Evolutionary conservation across 2,797 vertebrate genomes (phyloP).

Genomic region (Falco naumanni): DNA sequence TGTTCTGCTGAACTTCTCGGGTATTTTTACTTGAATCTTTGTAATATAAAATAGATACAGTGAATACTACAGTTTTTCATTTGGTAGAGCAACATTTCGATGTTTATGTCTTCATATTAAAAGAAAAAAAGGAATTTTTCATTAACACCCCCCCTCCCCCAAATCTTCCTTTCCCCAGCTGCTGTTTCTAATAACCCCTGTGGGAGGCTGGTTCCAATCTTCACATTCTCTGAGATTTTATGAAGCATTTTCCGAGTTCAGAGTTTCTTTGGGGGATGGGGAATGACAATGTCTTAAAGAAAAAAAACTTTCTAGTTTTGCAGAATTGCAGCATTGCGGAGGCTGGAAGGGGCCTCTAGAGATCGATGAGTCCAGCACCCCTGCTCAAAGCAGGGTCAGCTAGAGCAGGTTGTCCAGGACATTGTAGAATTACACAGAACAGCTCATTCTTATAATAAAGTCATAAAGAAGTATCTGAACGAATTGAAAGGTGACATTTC

Average conservation of each 20-base stretch:
- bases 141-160: not conserved
- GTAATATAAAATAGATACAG: not conserved
- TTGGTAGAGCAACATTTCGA: not conserved
- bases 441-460: not conserved
- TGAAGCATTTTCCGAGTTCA: not conserved
- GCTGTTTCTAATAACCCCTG: slow-evolving; percentile 29
- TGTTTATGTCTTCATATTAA: not conserved
- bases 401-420: not conserved
- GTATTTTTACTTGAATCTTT: not conserved
- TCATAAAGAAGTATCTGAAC: not conserved
- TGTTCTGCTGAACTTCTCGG: not conserved
- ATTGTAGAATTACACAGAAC: not conserved
- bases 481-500: not conserved
- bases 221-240: not conserved
- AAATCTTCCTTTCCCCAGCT: not conserved
- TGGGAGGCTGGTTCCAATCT: slow-evolving; percentile 1
- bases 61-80: not conserved
- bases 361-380: not conserved
- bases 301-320: not conserved
- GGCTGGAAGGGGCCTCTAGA: not conserved
- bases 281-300: not conserved
- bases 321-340: not conserved
- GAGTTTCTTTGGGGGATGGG: not conserved
- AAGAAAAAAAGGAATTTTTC: not conserved
- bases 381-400: not conserved